Conservation (phyloP, 2,888 invertebrate species). For the Lasioglossum villosulum region DNA sequence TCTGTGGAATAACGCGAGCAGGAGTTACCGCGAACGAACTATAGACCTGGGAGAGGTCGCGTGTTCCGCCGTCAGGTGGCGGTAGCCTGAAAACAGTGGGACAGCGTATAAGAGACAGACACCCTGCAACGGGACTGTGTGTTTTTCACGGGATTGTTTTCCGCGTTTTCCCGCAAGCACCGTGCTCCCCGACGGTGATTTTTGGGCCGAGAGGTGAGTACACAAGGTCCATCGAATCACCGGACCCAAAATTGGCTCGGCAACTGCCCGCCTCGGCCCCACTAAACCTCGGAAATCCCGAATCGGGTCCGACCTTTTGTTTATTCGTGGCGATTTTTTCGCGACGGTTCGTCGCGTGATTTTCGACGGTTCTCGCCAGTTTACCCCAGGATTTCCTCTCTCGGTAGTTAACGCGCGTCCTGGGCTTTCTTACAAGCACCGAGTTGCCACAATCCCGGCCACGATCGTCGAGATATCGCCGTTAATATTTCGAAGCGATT, state of each 20-base stretch:
- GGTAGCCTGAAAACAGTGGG: constrained; percentile 79
- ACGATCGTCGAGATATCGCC: constrained; percentile 72
- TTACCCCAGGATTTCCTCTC: constrained; percentile 66
- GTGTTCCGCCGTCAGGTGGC: constrained; percentile 79
- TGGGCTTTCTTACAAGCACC: constrained; percentile 53
- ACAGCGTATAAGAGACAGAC: constrained; percentile 79
- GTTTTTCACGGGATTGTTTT: constrained; percentile 80
- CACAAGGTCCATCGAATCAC: constrained; percentile 32
- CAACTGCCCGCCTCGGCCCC: constrained; percentile 25
- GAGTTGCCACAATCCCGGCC: constrained; percentile 62
- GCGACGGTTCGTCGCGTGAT: constrained; percentile 71
- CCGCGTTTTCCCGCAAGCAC: constrained; percentile 77
- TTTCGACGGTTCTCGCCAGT: constrained; percentile 62
- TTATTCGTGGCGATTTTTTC: constrained; percentile 82
- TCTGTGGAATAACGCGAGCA: constrained; percentile 32
- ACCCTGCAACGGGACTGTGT: constrained; percentile 83
- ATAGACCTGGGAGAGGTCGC: constrained; percentile 77
- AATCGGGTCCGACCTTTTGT: constrained; percentile 81
- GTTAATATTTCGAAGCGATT: constrained; percentile 78
- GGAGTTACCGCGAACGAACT: constrained; percentile 70
- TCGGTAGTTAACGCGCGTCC: constrained; percentile 67
- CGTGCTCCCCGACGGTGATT: constrained; percentile 77
- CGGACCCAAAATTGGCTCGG: constrained; percentile 28
- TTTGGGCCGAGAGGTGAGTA: constrained; percentile 81
- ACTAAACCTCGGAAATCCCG: constrained; percentile 62